Percentiles rank a stretch among this genome's conserved stretches.
These are phyloP conservation scores for Colius striatus DNA, from an alignment of 2,113 vertebrate genomes.

Conservation along the genomic window DNA sequence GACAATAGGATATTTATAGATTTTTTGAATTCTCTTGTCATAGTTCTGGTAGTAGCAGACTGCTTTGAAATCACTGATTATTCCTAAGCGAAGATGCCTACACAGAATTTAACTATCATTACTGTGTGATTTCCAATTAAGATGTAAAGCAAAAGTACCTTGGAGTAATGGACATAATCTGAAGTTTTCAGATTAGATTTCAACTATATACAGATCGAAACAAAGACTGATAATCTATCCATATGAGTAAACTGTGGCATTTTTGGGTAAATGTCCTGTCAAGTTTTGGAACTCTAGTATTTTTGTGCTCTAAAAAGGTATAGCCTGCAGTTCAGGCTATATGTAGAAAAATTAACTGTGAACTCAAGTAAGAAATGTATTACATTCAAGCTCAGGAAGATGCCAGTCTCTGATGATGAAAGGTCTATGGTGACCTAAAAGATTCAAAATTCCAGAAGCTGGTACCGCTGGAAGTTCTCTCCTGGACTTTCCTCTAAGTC, in stretches of 20 bases:
- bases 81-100: slow-evolving; percentile 28
- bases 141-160: slow-evolving; percentile 54
- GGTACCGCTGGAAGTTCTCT: neutral
- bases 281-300: neutral
- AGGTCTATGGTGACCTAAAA: neutral
- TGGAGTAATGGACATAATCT: slow-evolving; percentile 23
- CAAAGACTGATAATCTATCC: neutral
- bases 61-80: slow-evolving; percentile 40
- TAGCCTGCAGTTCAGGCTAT: neutral
- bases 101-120: slow-evolving; percentile 19
- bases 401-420: neutral
- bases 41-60: neutral
- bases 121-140: slow-evolving; percentile 57
- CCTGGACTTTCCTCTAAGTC: neutral
- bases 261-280: slow-evolving; percentile 1
- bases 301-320: neutral
- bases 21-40: neutral
- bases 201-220: slow-evolving; percentile 25
- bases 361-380: neutral
- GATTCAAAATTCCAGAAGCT: neutral
- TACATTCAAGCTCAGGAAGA: neutral
- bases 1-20: slow-evolving; percentile 17
- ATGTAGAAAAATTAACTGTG: slow-evolving; percentile 1
- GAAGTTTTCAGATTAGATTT: slow-evolving; percentile 8
- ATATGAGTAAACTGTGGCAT: neutral